Evolutionary conservation across 2,113 vertebrate genomes (phyloP).

Genomic region (Suricata suricatta): DNA sequence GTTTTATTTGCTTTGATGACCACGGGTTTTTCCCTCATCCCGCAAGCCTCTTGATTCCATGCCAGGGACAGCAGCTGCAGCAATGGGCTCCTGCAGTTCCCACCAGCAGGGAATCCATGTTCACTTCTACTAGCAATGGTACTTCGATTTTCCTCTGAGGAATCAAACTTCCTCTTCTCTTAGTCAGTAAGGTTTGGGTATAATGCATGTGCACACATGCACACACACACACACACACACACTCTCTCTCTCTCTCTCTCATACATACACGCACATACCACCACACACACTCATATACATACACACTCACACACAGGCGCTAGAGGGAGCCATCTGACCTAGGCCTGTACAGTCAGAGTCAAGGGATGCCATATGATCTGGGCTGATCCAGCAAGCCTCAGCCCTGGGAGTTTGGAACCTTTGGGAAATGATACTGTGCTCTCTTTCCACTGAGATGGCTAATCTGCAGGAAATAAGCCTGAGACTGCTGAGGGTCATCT

Average conservation of each 20-base stretch:
- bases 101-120: neutral
- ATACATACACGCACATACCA: neutral
- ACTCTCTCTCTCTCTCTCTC: too few species aligned
- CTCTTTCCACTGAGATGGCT: neutral
- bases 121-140: neutral
- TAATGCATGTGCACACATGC: accelerated
- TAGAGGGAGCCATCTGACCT: neutral
- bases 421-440: neutral
- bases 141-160: neutral
- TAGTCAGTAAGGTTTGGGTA: neutral
- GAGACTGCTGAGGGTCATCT: neutral
- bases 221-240: too few species aligned
- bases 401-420: neutral
- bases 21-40: neutral
- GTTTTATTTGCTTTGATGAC: too few species aligned
- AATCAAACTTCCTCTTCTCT: neutral
- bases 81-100: neutral
- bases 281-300: too few species aligned
- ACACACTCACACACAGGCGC: too few species aligned
- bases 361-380: neutral
- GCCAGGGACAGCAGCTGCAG: neutral
- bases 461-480: neutral
- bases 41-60: neutral
- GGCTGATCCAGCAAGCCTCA: neutral
- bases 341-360: neutral